Evolutionary conservation across 1,140 invertebrate genomes (phyloP).

Genomic region (Propsilocerus akamusi): DNA sequence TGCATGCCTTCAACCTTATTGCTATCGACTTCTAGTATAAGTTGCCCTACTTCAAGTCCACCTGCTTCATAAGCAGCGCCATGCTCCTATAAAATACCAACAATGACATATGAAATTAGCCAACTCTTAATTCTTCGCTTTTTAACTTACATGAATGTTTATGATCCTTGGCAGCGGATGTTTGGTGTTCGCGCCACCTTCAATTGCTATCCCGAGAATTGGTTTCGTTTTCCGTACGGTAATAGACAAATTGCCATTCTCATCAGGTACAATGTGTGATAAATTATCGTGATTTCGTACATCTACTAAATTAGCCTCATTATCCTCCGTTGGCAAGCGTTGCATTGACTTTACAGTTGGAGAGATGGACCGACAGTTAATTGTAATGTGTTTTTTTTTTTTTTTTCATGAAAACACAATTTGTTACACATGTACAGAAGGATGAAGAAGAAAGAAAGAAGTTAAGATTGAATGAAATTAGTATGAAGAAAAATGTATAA

Average conservation of each 20-base stretch:
- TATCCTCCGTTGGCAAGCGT: constrained; percentile 32
- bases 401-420: no score
- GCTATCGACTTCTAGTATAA: constrained; percentile 85
- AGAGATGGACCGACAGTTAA: neutral
- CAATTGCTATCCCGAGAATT: constrained; percentile 88
- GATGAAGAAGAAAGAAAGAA: no score
- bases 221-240: constrained; percentile 82
- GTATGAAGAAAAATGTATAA: neutral
- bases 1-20: constrained; percentile 65
- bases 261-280: constrained; percentile 54
- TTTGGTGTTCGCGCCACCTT: constrained; percentile 87
- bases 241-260: constrained; percentile 68
- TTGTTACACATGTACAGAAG: no score
- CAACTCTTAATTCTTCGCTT: neutral
- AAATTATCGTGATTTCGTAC: constrained; percentile 38
- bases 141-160: constrained; percentile 73
- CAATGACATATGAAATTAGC: neutral
- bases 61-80: constrained; percentile 84
- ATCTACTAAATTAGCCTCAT: constrained; percentile 32
- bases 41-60: constrained; percentile 78
- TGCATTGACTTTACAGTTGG: constrained; percentile 38
- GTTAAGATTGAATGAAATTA: neutral
- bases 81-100: constrained; percentile 49
- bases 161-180: constrained; percentile 88
- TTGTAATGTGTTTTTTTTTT: neutral